These are phyloP conservation scores for Oscheius sp. DNA, from an alignment of 1,140 invertebrate species.

Conservation along the genomic window DNA sequence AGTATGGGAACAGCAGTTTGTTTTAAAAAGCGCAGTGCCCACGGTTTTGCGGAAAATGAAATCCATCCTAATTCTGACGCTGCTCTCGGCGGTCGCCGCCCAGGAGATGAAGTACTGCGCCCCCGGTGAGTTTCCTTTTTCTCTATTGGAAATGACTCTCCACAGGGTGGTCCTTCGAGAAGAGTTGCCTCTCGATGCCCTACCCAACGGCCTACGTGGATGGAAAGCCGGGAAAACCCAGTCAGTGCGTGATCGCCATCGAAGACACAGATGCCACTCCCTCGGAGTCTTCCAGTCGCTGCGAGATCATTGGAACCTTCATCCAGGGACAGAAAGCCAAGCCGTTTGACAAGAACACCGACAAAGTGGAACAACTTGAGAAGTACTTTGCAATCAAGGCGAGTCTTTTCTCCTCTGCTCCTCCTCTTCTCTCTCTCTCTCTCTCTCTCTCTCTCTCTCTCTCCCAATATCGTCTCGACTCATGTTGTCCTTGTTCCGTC, in stretches of 20 bases:
- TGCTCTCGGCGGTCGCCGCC: too few species aligned
- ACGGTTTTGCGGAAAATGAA: too few species aligned
- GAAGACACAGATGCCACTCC: too few species aligned
- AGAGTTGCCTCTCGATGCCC: neutral
- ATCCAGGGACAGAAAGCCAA: neutral
- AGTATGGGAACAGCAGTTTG: too few species aligned
- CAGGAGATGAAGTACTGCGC: too few species aligned
- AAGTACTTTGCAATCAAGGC: neutral
- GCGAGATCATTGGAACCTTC: too few species aligned
- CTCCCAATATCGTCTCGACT: too few species aligned
- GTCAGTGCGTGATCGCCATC: neutral
- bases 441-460: too few species aligned
- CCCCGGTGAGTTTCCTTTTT: neutral
- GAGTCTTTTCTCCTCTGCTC: neutral
- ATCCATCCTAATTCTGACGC: too few species aligned
- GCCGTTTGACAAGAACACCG: neutral
- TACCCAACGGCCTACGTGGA: constrained; percentile 3
- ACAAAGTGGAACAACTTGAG: neutral
- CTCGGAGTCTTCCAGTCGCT: too few species aligned
- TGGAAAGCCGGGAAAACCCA: neutral
- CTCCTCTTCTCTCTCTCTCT: too few species aligned
- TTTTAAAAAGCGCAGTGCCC: too few species aligned
- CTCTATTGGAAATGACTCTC: neutral
- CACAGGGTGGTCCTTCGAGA: constrained; percentile 1
- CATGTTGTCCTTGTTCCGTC: neutral